phyloP scores from a whole-genome alignment of 2,797 vertebrate species.

The Spinus pinus region DNA sequence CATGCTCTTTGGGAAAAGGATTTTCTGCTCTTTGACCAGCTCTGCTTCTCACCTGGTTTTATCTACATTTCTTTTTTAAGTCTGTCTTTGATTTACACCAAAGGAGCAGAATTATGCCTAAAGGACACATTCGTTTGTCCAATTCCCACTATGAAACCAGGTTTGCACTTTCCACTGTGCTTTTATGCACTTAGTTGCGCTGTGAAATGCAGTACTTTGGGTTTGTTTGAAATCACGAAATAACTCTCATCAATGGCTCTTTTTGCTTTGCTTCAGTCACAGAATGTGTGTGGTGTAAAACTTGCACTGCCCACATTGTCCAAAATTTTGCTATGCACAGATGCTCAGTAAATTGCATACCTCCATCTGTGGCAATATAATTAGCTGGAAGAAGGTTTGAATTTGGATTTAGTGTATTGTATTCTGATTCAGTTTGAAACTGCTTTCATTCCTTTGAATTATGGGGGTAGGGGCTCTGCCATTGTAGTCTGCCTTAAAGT shows the following conservation, averaged over 20 bases:
- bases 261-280: constrained; percentile 29
- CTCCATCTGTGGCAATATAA: constrained; percentile 53
- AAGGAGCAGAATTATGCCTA: background rate
- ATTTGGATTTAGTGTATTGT: constrained; percentile 7
- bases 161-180: background rate
- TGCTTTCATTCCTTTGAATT: background rate
- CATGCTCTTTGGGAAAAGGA: background rate
- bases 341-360: constrained; percentile 62
- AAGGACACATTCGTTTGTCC: background rate
- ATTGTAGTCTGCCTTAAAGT: background rate
- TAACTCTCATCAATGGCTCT: background rate
- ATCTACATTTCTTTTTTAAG: background rate
- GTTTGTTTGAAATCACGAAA: constrained; percentile 50
- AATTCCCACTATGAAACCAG: background rate
- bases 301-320: constrained; percentile 34
- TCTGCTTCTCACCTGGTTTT: background rate
- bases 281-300: constrained; percentile 47
- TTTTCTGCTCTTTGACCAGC: background rate
- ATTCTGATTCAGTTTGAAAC: constrained; percentile 16
- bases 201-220: background rate
- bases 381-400: constrained; percentile 30
- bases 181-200: constrained; percentile 6
- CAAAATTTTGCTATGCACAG: constrained; percentile 61
- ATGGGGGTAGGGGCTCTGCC: background rate
- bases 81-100: background rate